Base-by-base conservation (phyloP, 2,888 invertebrate species). In the Cryptus viduatorius region DNA sequence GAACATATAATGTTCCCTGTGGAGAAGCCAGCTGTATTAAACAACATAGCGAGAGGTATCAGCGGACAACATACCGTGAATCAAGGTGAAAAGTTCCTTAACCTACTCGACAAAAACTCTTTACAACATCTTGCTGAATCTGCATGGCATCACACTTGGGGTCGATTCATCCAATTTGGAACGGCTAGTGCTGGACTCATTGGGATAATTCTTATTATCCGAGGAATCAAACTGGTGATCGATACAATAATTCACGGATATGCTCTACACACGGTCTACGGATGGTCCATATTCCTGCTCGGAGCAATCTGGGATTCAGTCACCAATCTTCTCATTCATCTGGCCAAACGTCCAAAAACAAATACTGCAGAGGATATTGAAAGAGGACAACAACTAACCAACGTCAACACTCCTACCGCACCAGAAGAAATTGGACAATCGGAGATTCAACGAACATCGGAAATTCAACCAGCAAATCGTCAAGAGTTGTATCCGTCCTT, bases 201-300 rank as follows among this genome's bases (percentile, higher is more conserved):
- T 16, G 67, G 76, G 4, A 53, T 53, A 4, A 64, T 48, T 31
- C 16, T 76, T 16, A 19, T 24, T 1, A 14, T 76, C 24, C 31
- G 59, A 12, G 24, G 3, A 0, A 64, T 78, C 3, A 78, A 78
- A 46, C 31, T 77, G 19, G 48, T 67, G 1, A 29, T 67, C 10
- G 77, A 77, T 29, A 53, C 16, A 0, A 37, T 77, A 7, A 56
- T 24, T 24, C 24, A 24, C 24, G 24, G 24, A 24, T 24, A 24
- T 24, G 24, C 24, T 24, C 24, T 24, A 10, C 77, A 77, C 31
- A 48, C 77, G 14, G 31, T 67, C 19, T 77, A 67, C n/a, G 77
- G 61, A 37, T 64, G 61, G 61, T 64, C 61, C 1, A 31, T 64
- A 31, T n/a, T 31, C 3, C 14, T 64, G 61, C 29, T 64, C 5